Evolutionary conservation across 2,888 invertebrate species (phyloP).

Genomic region (Stenurella melanura): DNA sequence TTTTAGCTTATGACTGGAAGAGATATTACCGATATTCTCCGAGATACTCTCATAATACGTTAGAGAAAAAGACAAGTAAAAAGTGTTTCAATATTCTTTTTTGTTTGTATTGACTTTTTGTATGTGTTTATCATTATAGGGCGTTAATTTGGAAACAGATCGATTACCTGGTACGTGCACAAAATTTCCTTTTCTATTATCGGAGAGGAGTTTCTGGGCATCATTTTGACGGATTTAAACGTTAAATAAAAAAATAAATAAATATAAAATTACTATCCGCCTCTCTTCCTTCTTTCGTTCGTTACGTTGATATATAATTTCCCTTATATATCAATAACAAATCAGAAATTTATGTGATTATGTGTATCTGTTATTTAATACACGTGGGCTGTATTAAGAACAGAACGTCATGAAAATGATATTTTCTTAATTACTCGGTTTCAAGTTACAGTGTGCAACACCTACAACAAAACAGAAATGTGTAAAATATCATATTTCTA

Average conservation of each 20-base stretch:
- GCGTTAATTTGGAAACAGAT: conserved; percentile 15
- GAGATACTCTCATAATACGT: too few relatives aligned
- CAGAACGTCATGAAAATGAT: conserved; percentile 12
- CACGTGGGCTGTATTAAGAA: conserved; percentile 41
- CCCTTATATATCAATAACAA: conserved; percentile 26
- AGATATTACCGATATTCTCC: too few relatives aligned
- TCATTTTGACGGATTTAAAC: conserved; percentile 65
- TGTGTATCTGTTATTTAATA: conserved; percentile 47
- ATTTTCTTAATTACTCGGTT: conserved; percentile 20
- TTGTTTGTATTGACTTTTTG: neutral
- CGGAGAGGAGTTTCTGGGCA: conserved; percentile 80
- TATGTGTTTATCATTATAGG: neutral
- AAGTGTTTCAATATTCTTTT: too few relatives aligned
- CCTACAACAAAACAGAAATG: conserved; percentile 52
- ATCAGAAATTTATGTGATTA: conserved; percentile 5
- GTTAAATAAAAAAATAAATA: conserved; percentile 27
- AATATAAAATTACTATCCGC: conserved; percentile 17
- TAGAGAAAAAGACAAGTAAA: too few relatives aligned
- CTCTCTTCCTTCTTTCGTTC: conserved; percentile 25
- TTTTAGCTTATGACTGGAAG: too few relatives aligned
- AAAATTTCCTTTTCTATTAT: conserved; percentile 81
- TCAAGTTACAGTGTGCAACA: conserved; percentile 44
- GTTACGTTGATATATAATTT: conserved; percentile 32
- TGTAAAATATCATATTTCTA: conserved; percentile 47
- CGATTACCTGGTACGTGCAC: conserved; percentile 80